Evolutionary conservation across 2,797 vertebrate species (phyloP).

Genomic region (Diplodus puntazzo): DNA sequence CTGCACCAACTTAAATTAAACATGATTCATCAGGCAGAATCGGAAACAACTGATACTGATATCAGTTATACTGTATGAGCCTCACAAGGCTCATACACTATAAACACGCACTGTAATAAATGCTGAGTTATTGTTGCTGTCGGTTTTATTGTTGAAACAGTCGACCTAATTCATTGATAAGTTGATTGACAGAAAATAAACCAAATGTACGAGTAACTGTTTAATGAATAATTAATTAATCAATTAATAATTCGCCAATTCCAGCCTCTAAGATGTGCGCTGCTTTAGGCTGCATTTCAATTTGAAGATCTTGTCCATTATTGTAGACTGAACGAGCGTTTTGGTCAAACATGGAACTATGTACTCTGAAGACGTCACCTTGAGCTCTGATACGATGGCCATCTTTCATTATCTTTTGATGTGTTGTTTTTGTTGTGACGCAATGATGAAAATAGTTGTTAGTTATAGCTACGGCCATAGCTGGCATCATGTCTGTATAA

Average conservation of each 20-base stretch:
- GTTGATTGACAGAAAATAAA: not conserved
- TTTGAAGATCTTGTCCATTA: not conserved
- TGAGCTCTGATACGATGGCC: not conserved
- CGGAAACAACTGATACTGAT: conserved; percentile 7
- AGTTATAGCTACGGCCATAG: no score
- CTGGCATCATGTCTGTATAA: not conserved
- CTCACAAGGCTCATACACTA: not conserved
- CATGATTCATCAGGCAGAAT: not conserved
- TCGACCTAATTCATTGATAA: not conserved
- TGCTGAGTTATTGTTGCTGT: not conserved
- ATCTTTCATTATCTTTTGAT: not conserved
- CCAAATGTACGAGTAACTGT: not conserved
- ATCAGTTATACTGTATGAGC: no score
- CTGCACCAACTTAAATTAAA: conserved; percentile 11
- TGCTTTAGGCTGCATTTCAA: not conserved
- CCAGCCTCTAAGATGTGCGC: not conserved
- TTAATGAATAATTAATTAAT: not conserved
- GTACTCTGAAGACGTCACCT: not conserved
- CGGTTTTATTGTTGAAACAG: not conserved
- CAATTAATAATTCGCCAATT: not conserved
- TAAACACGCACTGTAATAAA: not conserved
- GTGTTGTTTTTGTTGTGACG: not conserved
- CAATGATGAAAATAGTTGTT: not conserved
- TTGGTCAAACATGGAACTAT: not conserved
- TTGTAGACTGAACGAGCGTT: not conserved